Percentiles rank a stretch among this genome's conserved stretches.
Evolutionary conservation across 1,140 invertebrate genomes (phyloP).

Genomic region (Trachelipus rathkii): DNA sequence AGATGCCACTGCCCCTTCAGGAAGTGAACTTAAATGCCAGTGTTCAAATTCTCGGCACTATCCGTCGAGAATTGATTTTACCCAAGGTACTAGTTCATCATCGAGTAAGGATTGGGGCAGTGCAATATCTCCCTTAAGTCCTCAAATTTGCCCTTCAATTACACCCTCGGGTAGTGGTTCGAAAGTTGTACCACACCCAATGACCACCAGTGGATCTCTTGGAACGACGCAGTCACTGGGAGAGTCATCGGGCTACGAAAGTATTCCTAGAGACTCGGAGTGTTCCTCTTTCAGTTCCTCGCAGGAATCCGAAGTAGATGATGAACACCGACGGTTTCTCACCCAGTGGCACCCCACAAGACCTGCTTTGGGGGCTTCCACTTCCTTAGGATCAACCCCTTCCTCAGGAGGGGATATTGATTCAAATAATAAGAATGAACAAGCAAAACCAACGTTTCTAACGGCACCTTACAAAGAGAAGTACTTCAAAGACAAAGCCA

Average conservation of each 20-base stretch:
- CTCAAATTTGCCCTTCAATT: neutral
- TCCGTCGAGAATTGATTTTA: neutral
- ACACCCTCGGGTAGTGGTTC: neutral
- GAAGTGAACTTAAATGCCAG: slow-evolving; percentile 45
- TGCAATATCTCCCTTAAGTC: neutral
- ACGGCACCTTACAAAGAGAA: neutral
- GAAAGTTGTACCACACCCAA: slow-evolving; percentile 17
- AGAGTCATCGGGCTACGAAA: slow-evolving; percentile 85
- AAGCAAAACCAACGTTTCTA: neutral
- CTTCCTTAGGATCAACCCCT: neutral
- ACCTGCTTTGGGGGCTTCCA: neutral
- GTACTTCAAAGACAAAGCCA: neutral
- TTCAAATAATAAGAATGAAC: neutral
- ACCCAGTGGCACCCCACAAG: neutral
- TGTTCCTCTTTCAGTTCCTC: slow-evolving; percentile 71
- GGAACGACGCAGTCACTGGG: slow-evolving; percentile 51
- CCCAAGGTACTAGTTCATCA: neutral
- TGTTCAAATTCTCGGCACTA: slow-evolving; percentile 59
- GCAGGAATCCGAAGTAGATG: slow-evolving; percentile 61
- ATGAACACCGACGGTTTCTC: slow-evolving; percentile 36
- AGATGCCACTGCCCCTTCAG: neutral
- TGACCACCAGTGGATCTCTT: slow-evolving; percentile 41
- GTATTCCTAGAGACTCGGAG: slow-evolving; percentile 69
- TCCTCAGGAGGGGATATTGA: neutral
- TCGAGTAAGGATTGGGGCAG: neutral